Evolutionary conservation across 1,140 invertebrate species (phyloP), one percentile per base, ranked within the genome.

Genomic region (Microvelia longipes): DNA sequence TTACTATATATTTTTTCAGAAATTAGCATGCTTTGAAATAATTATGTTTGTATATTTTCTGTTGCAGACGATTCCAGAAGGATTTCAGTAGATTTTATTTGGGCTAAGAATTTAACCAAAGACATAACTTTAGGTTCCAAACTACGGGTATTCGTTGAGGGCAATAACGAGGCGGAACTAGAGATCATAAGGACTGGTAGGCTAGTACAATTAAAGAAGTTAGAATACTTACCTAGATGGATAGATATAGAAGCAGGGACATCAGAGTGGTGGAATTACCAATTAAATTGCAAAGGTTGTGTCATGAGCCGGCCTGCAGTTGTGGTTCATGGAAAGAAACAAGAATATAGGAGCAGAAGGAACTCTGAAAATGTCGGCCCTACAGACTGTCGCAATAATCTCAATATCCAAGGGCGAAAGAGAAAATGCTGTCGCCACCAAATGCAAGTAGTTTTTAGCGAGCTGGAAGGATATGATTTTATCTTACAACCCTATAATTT

Each of bases 401-500:
- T n/a, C n/a, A n/a, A n/a, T n/a, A 28, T 1, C 27, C 29, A 2
- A 11, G 19, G 14, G 0, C 5, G 19, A 1, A 66, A 66, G 26
- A 65, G 71, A 73, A 83, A 83, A 35, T 90, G 88, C 73, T 89
- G 88, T 73, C 79, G 87, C 28, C 85, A 88, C 76, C 78, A 82
- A 27, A 83, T 89, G 81, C 81, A 81, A 29, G 86, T 90, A 1
- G 81, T 81, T 27, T 88, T 90, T 74, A 84, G 83, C 68, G 83
- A 88, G n/a, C 78, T 90, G 24, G 82, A 83, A 68, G 86, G 85
- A 2, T 88, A 88, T 78, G 84, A 86, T 70, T 88, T 85, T 71
- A 87, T 91, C 50, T 79, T 89, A 13, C 83, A 87, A 70, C 89
- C 89, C 14, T 85, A 85, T 74, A 81, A 79, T 26, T 90, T 90